Evolutionary conservation across 2,113 vertebrate genomes (phyloP), one percentile per base, ranked within the genome.

Genomic region (Chamaetylas fuelleborni): DNA sequence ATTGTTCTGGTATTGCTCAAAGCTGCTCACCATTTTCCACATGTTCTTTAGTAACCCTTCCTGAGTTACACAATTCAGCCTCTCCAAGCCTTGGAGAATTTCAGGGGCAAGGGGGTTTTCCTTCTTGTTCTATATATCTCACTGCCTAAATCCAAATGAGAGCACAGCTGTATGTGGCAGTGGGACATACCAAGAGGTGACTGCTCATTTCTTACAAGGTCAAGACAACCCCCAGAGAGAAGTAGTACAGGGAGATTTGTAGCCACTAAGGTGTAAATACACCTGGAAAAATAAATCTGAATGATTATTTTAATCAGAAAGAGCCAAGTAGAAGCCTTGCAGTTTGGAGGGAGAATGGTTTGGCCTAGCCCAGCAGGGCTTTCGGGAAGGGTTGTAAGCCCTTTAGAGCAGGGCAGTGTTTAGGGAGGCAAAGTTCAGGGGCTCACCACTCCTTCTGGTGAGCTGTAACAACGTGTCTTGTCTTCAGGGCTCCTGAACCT

Each of bases 391-490:
- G 26, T 23, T 90, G 60, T 36, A 56, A 94, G 36, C 40, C 31
- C 66, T 93, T 50, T 87, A 73, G 84, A 95, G 74, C 34, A 61
- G 54, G 47, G 67, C 85, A 80, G 58, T 47, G 67, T 78, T 94
- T 69, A 93, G 33, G 43, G 24, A 95, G 88, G 62, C 96, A 96
- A 91, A 96, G 94, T 88, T 96, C 94, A 67, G 1, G 12, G 56
- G 51, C 54, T 80, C 2, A 3, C 53, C 67, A 8, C 78, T 97
- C 87, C 92, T 94, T 42, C 61, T 73, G 43, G 13, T 54, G 58
- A 77, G 66, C 67, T 90, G 14, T 67, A 81, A 51, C 36, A n/a
- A 64, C 0, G 1, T 5, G 0, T 34, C 26, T 11, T 45, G 53
- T 64, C 88, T 93, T 54, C 34, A 38, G 51, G 77, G 47, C 58